These are phyloP conservation scores for Coendou prehensilis DNA, from an alignment of 2,797 vertebrate genomes.

Conservation along the genomic window DNA sequence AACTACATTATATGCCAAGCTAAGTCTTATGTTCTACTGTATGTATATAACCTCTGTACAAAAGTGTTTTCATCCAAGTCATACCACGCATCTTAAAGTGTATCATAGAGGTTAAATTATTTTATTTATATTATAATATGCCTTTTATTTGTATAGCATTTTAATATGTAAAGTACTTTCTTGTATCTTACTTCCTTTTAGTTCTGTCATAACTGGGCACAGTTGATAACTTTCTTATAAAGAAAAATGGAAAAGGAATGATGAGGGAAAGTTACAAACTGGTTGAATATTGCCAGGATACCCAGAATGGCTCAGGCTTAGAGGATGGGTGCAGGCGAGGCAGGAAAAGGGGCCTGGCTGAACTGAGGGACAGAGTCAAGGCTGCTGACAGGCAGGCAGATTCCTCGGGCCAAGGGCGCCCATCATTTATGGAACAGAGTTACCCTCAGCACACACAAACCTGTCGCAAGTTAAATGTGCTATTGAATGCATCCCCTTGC, in stretches of 20 bases:
- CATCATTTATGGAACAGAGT: neutral
- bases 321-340: neutral
- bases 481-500: neutral
- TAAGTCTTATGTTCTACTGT: neutral
- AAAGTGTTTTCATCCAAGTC: slow-evolving; percentile 42
- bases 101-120: slow-evolving; percentile 16
- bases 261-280: slow-evolving; percentile 73
- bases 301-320: neutral
- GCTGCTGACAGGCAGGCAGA: neutral
- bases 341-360: neutral
- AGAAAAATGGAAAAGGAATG: slow-evolving; percentile 60
- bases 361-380: neutral
- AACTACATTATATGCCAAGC: neutral
- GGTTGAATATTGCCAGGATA: slow-evolving; percentile 36
- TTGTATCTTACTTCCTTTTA: slow-evolving; percentile 51
- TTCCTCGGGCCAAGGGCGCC: neutral
- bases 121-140: slow-evolving; percentile 19
- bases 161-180: slow-evolving; percentile 52
- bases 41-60: neutral
- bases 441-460: neutral
- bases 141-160: slow-evolving; percentile 66
- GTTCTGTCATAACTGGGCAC: neutral
- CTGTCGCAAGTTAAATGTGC: neutral
- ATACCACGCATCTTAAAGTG: neutral
- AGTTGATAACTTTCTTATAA: slow-evolving; percentile 47